phyloP scores from a whole-genome alignment of 2,113 vertebrate species.

The Jacana jacana region DNA sequence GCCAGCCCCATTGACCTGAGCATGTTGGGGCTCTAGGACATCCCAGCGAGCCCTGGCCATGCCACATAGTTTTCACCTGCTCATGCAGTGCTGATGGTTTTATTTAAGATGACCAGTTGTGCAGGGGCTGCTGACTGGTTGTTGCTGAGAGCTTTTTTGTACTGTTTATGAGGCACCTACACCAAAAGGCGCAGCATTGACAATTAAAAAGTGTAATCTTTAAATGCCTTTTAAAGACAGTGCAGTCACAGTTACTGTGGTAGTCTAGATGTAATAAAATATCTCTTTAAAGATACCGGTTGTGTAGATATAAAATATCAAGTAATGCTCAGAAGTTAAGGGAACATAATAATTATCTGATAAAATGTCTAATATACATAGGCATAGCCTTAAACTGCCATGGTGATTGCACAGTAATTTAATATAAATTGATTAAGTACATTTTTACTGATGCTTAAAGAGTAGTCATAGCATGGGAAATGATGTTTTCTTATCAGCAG shows the following conservation, averaged over 20 bases:
- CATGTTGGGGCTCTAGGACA: background rate
- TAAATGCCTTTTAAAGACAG: background rate
- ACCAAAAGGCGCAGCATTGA: background rate
- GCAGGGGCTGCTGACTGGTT: background rate
- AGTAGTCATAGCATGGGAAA: constrained; percentile 53
- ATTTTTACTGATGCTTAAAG: constrained; percentile 69
- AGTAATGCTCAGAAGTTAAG: constrained; percentile 47
- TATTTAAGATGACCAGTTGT: background rate
- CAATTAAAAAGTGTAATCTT: background rate
- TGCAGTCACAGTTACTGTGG: background rate
- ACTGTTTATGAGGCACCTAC: background rate
- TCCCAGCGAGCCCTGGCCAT: background rate
- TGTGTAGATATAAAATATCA: constrained; percentile 2
- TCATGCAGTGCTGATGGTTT: background rate
- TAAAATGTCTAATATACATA: constrained; percentile 49
- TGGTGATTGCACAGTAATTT: constrained; percentile 54
- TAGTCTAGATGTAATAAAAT: background rate
- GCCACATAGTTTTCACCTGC: background rate
- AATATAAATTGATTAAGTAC: constrained; percentile 69
- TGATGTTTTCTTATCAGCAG: constrained; percentile 57
- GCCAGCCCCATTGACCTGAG: background rate
- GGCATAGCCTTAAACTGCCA: constrained; percentile 21
- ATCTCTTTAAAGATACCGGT: background rate
- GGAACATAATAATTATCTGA: constrained; percentile 59
- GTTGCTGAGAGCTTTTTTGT: background rate